A percentile compares a stretch with the other conserved stretches of the same genome.
Conservation (phyloP, 2,797 vertebrate species). For the Tenualosa ilisha region DNA sequence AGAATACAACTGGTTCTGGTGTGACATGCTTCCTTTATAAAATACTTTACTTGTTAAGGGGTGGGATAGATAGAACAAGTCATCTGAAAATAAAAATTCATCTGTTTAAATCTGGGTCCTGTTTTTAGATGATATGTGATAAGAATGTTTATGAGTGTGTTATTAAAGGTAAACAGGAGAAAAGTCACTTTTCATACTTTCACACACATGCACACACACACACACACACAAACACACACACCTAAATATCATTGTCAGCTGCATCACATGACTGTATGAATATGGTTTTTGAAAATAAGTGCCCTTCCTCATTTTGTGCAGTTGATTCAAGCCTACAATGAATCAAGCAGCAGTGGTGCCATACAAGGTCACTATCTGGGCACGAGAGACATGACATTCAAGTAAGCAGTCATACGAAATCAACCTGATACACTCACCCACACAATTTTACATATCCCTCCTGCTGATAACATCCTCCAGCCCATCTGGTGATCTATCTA, state of each 20-base stretch:
- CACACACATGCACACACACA: background rate
- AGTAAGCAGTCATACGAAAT: background rate
- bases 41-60: no score
- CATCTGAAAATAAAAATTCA: no score
- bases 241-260: background rate
- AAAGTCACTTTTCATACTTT: no score
- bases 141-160: no score
- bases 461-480: background rate
- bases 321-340: background rate
- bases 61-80: no score
- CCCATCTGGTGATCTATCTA: background rate
- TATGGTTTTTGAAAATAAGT: background rate
- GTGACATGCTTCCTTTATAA: background rate
- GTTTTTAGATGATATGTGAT: no score
- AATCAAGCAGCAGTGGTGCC: background rate
- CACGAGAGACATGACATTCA: background rate
- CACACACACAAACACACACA: background rate
- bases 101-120: no score
- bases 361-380: background rate
- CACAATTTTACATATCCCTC: background rate
- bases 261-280: background rate
- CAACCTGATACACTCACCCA: background rate
- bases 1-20: background rate
- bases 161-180: no score
- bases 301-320: background rate